Base-by-base conservation (phyloP, 2,113 vertebrate species). In the Perognathus longimembris region DNA sequence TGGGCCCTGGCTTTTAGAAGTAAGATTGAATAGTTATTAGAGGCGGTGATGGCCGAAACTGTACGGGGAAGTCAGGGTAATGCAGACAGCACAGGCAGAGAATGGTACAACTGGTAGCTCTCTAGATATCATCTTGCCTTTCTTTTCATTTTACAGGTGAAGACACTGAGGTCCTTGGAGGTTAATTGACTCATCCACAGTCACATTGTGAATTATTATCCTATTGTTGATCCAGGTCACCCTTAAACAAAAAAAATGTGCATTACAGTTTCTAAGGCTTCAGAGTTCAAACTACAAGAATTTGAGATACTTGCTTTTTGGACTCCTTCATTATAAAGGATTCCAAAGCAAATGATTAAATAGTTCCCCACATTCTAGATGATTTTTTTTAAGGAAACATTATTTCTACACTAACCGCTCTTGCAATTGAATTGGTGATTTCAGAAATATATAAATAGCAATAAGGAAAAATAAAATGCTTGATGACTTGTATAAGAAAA, bases 1-100 rank as follows among this genome's bases (percentile, higher is more conserved):
- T 0, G 70, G 86, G 81, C 78, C 67, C 54, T 57, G 83, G 76
- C 91, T 84, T 63, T 69, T 45, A 28, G 76, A 95, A 95, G 93
- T 93, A 93, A 96, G 94, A 94, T 90, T 90, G 93, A 97, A 93
- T 4, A 76, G 86, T 91, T 90, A 57, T 95, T 93, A 95, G 83
- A 63, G 63, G 20, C 70, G 71, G 87, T 66, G 88, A 88, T 1
- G 83, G 83, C 64, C 82, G 5, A 50, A 74, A 88, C 79, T 6
- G 34, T 38, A 7, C 64, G 22, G 45, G 45, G 78, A 75, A 79
- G 36, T 34, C 7, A 3, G 3, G 12, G 89, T 18, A 26, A 82
- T 22, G 71, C 45, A 42, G 76, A 28, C 14, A 21, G n/a, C 18
- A 4, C 40, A 3, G 21, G 32, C 42, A 1, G 26, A 0, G n/a